phyloP scores from a whole-genome alignment of 2,797 vertebrate genomes.

The Enteromius radiatus region DNA sequence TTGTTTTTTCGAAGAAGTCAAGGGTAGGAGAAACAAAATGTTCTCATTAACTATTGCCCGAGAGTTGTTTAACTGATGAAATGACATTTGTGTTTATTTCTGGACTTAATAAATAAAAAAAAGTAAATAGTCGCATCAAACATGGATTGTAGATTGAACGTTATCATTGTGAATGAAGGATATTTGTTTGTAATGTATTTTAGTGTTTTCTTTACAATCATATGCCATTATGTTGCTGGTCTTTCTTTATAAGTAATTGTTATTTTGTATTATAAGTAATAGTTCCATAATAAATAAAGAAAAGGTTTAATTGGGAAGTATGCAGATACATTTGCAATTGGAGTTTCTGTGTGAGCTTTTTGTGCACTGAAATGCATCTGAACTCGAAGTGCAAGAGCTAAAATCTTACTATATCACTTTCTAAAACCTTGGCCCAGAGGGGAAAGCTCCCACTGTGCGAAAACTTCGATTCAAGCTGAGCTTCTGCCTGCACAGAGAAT shows the following conservation, averaged over 20 bases:
- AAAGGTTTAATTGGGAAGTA: neutral
- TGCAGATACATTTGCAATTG: neutral
- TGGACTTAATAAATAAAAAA: too few relatives aligned
- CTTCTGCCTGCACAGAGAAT: slow-evolving; percentile 40
- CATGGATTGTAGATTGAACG: neutral
- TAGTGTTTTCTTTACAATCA: slow-evolving; percentile 1
- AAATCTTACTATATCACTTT: slow-evolving; percentile 29
- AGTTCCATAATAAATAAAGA: neutral
- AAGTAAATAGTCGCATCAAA: slow-evolving; percentile 4
- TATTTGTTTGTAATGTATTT: neutral
- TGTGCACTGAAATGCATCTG: slow-evolving; percentile 1
- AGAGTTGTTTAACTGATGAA: slow-evolving; percentile 36
- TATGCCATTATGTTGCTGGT: neutral
- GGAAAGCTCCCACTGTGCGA: slow-evolving; percentile 35
- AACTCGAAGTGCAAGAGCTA: slow-evolving; percentile 7
- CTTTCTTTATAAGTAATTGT: neutral
- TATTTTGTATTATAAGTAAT: too few relatives aligned
- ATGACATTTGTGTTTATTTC: slow-evolving; percentile 33
- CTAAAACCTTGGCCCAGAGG: slow-evolving; percentile 38
- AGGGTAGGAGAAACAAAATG: neutral
- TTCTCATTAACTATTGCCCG: slow-evolving; percentile 33
- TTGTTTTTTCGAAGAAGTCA: slow-evolving; percentile 25
- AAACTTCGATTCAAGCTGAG: slow-evolving; percentile 44
- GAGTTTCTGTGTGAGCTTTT: neutral
- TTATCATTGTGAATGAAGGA: neutral